Conservation (phyloP, 2,113 vertebrate species). For the Pseudorectes ferrugineus region DNA sequence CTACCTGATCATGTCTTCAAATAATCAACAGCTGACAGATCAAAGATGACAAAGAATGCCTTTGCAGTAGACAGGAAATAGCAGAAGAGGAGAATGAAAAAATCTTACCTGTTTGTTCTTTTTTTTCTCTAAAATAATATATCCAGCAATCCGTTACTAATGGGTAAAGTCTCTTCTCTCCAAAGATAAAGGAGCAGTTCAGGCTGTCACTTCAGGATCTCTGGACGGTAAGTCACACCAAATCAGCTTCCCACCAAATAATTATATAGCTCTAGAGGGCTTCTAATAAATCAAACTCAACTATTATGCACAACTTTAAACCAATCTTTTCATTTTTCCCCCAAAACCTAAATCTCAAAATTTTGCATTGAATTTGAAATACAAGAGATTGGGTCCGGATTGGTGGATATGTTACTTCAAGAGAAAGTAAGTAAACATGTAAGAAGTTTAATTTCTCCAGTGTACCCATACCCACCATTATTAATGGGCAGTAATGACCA, state of each 20-base stretch:
- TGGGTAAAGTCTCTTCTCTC: constrained; percentile 63
- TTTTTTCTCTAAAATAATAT: constrained; percentile 71
- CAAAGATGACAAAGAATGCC: constrained; percentile 1
- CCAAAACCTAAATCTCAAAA: not conserved
- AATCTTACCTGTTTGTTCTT: constrained; percentile 50
- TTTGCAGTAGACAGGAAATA: constrained; percentile 23
- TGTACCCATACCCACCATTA: constrained; percentile 66
- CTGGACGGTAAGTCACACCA: constrained; percentile 64
- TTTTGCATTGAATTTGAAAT: not conserved
- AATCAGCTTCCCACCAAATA: constrained; percentile 64
- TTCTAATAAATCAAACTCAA: constrained; percentile 49
- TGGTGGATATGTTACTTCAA: constrained; percentile 71
- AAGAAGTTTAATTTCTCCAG: constrained; percentile 63
- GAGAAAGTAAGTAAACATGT: constrained; percentile 58
- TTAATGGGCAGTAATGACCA: constrained; percentile 28
- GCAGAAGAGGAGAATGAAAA: constrained; percentile 45
- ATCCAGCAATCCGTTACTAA: constrained; percentile 71
- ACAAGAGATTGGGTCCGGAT: constrained; percentile 54
- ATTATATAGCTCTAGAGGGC: constrained; percentile 33
- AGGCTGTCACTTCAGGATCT: constrained; percentile 70
- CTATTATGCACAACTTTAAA: constrained; percentile 34
- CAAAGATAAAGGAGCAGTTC: constrained; percentile 68
- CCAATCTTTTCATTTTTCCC: not conserved
- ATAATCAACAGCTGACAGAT: not conserved
- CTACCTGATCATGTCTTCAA: not conserved